phyloP scores from a whole-genome alignment of 2,888 invertebrate species.

The Capitulum mitella region DNA sequence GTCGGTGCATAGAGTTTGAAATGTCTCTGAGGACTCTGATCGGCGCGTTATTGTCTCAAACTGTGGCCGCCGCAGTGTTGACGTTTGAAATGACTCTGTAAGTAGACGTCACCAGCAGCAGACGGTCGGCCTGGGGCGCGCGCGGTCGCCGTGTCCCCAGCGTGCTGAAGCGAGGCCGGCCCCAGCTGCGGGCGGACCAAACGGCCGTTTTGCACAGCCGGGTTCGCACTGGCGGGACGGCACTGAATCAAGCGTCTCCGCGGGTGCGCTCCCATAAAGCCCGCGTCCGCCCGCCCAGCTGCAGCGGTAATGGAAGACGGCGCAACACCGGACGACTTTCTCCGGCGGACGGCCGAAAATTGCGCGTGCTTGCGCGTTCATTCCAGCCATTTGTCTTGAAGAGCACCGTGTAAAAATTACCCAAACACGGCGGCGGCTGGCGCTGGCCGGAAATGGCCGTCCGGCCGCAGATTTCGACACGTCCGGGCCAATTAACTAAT shows the following conservation, averaged over 20 bases:
- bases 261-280: background rate
- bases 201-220: background rate
- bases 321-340: background rate
- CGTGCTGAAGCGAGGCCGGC: no score
- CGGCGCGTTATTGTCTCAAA: no score
- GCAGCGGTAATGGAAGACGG: background rate
- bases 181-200: no score
- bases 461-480: background rate
- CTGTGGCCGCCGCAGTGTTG: no score
- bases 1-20: no score
- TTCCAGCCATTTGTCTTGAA: background rate
- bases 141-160: no score
- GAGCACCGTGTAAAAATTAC: background rate
- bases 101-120: no score
- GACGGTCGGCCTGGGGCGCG: no score
- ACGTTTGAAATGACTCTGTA: no score
- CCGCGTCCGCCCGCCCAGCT: background rate
- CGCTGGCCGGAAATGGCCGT: background rate
- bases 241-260: no score
- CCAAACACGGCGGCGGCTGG: background rate
- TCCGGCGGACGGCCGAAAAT: background rate
- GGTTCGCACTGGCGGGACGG: no score
- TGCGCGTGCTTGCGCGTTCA: background rate
- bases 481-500: slow-evolving; percentile 1
- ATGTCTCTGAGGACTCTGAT: no score